phyloP scores from a whole-genome alignment of 2,113 vertebrate genomes.

The Illadopsis cleaveri region DNA sequence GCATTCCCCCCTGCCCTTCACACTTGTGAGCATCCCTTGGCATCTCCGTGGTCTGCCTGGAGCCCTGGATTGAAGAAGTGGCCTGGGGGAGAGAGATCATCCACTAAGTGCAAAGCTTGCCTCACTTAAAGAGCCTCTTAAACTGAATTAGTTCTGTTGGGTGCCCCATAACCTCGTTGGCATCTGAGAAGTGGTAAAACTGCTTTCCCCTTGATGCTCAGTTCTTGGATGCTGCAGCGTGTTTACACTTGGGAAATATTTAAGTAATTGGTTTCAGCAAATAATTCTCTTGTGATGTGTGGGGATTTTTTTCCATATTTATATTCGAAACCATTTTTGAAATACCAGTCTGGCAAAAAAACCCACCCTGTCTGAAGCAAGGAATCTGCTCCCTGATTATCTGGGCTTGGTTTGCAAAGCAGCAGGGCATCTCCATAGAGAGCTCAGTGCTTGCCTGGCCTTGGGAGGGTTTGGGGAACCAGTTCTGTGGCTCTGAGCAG shows the following conservation, averaged over 20 bases:
- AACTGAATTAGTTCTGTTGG: neutral
- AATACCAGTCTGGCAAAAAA: neutral
- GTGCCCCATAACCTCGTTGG: neutral
- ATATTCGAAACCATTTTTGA: neutral
- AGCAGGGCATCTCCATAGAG: neutral
- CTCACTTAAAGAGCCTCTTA: neutral
- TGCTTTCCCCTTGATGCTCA: neutral
- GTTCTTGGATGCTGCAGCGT: neutral
- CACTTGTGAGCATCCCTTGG: neutral
- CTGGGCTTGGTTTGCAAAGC: neutral
- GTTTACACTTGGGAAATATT: slow-evolving; percentile 4
- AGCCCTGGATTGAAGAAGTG: neutral
- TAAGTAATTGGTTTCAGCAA: slow-evolving; percentile 5
- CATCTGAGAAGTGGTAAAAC: neutral
- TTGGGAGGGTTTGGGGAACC: neutral
- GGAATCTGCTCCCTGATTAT: neutral
- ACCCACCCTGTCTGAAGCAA: neutral
- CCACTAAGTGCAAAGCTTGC: neutral
- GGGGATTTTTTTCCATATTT: neutral
- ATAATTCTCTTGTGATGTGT: neutral
- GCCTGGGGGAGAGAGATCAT: neutral
- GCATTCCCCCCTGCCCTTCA: neutral
- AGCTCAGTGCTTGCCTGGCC: neutral
- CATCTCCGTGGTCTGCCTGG: accelerated
- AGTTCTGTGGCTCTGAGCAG: neutral